phyloP scores from a whole-genome alignment of 2,113 vertebrate genomes.

The Polypterus bichir region DNA sequence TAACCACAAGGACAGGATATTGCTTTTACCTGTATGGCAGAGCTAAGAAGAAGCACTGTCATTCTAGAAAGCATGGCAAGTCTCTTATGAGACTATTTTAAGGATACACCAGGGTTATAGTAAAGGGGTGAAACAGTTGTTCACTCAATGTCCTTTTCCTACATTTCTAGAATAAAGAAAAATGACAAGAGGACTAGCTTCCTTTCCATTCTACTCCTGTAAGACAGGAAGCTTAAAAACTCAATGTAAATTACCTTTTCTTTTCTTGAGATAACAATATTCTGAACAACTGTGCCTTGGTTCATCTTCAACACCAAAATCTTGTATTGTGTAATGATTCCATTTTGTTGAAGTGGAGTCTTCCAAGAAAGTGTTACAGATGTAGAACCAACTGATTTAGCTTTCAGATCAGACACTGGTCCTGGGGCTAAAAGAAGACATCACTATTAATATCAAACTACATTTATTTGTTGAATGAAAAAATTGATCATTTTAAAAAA shows the following conservation, averaged over 20 bases:
- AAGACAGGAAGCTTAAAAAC: constrained; percentile 8
- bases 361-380: constrained; percentile 72
- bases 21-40: neutral
- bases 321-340: constrained; percentile 75
- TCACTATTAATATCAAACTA: neutral
- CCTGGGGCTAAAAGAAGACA: constrained; percentile 58
- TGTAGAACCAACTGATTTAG: constrained; percentile 67
- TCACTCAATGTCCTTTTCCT: neutral
- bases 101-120: too few species aligned
- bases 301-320: constrained; percentile 51
- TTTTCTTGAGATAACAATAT: constrained; percentile 62
- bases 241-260: constrained; percentile 37
- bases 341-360: constrained; percentile 74
- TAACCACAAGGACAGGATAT: too few species aligned
- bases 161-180: constrained; percentile 7
- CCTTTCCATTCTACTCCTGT: neutral
- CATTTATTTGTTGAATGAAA: neutral
- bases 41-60: neutral
- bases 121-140: constrained; percentile 9
- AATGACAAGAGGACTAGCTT: neutral
- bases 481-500: neutral
- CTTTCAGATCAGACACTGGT: constrained; percentile 59
- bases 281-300: constrained; percentile 52
- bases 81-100: too few species aligned
- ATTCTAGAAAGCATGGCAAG: constrained; percentile 12